Base-by-base conservation (phyloP, 2,888 invertebrate genomes). In the Ptychoptera contaminata region DNA sequence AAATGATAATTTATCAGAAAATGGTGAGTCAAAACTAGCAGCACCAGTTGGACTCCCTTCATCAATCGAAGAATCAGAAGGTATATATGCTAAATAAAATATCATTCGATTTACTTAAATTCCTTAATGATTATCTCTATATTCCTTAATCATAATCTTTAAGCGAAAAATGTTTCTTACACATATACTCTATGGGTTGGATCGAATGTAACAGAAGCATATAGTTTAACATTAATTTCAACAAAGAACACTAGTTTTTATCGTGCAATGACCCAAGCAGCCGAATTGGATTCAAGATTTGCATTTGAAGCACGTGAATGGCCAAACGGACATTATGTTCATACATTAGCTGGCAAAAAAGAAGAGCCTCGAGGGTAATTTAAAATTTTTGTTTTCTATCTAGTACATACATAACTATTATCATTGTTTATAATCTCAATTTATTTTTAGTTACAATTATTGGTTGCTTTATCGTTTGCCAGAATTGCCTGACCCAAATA, bases 281-380 rank as follows among this genome's bases (percentile, higher is more conserved):
- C 87, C 47, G 83, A 84, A 50, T 72, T 79, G 55, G 85, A 87
- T 59, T 70, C 80, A 1, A 61, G 73, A 60, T 73, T 71, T 62
- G 76, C 79, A 56, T 84, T 84, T 59, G 77, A 79, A 51, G 85
- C 88, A 0, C 80, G 85, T 53, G 84, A 86, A 59, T 90, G 90
- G 90, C 88, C 90, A 2, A 90, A 88, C 59, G 90, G 90, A 0
- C 88, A 90, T 61, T 90, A 90, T 62, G 85, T 90, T 16, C 88
- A 90, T 63, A 88, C 88, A 0, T 69, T 90, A 51, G 83, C 65
- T 37, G 64, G 63, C 46, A 63, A 64, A 50, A 65, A 63, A 45
- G 66, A 66, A 48, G 66, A 66, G 44, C 65, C 66, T 7, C 54
- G 63, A 53, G 64, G 65, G 66, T 65, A 54, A 54, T 51, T 45